A percentile compares a stretch with the other conserved stretches of the same genome.
Conservation (phyloP, 2,797 vertebrate species). For the Hybognathus amarus region DNA sequence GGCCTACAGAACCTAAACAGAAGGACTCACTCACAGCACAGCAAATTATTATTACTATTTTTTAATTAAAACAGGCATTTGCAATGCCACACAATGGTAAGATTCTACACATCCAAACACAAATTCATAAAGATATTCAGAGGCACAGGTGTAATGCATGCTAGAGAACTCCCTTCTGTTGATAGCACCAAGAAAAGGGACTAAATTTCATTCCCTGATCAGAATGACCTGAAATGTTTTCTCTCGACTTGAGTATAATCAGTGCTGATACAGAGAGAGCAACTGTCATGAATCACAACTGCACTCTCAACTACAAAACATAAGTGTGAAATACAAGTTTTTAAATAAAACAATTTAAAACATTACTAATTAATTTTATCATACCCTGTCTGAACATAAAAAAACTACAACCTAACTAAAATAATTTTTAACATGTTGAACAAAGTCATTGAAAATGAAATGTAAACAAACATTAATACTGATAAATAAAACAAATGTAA, state of each 20-base stretch:
- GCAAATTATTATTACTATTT: slow-evolving; percentile 11
- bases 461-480: slow-evolving; percentile 1
- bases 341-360: background rate
- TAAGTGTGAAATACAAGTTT: slow-evolving; percentile 23
- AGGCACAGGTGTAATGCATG: slow-evolving; percentile 51
- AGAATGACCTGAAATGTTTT: slow-evolving; percentile 47
- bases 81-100: slow-evolving; percentile 42
- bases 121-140: slow-evolving; percentile 30
- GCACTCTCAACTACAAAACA: slow-evolving; percentile 18
- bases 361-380: slow-evolving; percentile 2
- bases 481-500: slow-evolving; percentile 45
- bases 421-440: slow-evolving; percentile 17
- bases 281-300: slow-evolving; percentile 39
- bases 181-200: slow-evolving; percentile 50
- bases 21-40: slow-evolving; percentile 8
- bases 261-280: slow-evolving; percentile 31
- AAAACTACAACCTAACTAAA: background rate
- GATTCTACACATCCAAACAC: slow-evolving; percentile 26
- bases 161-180: slow-evolving; percentile 36
- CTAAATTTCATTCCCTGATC: slow-evolving; percentile 50
- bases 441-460: background rate
- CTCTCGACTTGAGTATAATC: slow-evolving; percentile 9
- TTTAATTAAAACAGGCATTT: slow-evolving; percentile 56
- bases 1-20: background rate
- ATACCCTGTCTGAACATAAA: slow-evolving; percentile 49